These are phyloP conservation scores for Enteromius radiatus DNA, from an alignment of 2,797 vertebrate species.

Conservation along the genomic window DNA sequence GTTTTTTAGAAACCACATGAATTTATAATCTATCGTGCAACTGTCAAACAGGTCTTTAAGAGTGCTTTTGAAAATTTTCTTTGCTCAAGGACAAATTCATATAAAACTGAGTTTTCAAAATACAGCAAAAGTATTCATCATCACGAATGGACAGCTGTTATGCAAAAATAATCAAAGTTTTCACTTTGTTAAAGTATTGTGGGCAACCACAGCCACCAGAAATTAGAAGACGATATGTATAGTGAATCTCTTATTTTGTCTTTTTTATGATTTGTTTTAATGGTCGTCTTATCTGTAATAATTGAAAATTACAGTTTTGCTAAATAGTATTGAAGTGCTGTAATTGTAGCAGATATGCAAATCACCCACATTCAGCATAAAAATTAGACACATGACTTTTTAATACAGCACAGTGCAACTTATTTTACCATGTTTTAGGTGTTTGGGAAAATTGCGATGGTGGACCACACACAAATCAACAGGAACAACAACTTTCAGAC, in stretches of 20 bases:
- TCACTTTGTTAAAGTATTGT: no score
- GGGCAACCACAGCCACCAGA: no score
- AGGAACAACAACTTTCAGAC: constrained; percentile 99
- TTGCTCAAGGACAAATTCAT: neutral
- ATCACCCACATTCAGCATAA: neutral
- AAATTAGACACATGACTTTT: neutral
- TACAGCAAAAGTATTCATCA: no score
- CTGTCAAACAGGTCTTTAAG: neutral
- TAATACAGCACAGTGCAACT: neutral
- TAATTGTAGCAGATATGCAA: neutral
- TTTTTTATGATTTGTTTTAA: neutral
- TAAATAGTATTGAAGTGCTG: neutral
- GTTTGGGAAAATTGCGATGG: constrained; percentile 98
- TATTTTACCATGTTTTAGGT: constrained; percentile 75
- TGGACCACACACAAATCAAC: constrained; percentile 95
- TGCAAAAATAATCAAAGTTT: no score
- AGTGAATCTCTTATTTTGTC: no score
- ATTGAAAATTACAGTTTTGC: neutral
- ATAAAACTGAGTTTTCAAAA: no score
- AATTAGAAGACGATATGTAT: no score
- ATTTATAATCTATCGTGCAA: neutral
- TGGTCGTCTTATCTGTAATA: neutral
- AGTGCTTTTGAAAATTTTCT: neutral
- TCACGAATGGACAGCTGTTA: no score
- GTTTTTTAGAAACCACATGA: neutral